Evolutionary conservation across 2,888 invertebrate species (phyloP).

Genomic region (Camptogramma bilineatum): DNA sequence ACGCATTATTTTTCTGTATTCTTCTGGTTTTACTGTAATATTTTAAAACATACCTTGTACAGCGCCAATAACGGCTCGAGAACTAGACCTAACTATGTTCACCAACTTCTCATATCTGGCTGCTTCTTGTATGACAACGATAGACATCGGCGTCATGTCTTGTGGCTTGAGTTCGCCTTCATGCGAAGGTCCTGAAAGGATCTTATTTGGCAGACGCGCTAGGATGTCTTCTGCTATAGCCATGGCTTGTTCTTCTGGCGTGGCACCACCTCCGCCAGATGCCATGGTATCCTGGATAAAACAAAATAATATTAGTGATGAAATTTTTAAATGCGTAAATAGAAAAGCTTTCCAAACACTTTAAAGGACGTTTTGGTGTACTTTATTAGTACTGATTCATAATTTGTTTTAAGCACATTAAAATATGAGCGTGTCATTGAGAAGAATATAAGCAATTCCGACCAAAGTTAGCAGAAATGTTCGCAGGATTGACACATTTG

Average conservation of each 20-base stretch:
- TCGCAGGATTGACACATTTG: too few relatives aligned
- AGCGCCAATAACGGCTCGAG: constrained; percentile 92
- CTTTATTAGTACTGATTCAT: too few relatives aligned
- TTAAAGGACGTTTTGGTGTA: too few relatives aligned
- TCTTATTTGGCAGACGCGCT: constrained; percentile 88
- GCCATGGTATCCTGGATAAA: constrained; percentile 86
- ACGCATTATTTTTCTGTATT: too few relatives aligned
- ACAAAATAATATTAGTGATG: neutral
- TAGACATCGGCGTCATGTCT: constrained; percentile 96
- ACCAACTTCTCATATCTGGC: constrained; percentile 91
- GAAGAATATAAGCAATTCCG: too few relatives aligned
- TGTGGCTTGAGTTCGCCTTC: constrained; percentile 89
- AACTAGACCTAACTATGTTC: constrained; percentile 89
- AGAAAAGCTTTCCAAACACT: neutral
- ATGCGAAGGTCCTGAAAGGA: constrained; percentile 88
- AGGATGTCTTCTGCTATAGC: constrained; percentile 93
- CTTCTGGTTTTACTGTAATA: neutral
- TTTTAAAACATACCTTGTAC: constrained; percentile 89
- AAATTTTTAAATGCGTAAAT: neutral
- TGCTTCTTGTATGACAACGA: constrained; percentile 95
- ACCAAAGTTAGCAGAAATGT: too few relatives aligned
- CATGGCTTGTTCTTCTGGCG: constrained; percentile 92
- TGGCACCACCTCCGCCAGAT: constrained; percentile 86
- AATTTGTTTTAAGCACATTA: too few relatives aligned
- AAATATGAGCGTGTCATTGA: too few relatives aligned